phyloP scores from a whole-genome alignment of 92 coral and sea anemone species.

The Zoanthus sociatus region DNA sequence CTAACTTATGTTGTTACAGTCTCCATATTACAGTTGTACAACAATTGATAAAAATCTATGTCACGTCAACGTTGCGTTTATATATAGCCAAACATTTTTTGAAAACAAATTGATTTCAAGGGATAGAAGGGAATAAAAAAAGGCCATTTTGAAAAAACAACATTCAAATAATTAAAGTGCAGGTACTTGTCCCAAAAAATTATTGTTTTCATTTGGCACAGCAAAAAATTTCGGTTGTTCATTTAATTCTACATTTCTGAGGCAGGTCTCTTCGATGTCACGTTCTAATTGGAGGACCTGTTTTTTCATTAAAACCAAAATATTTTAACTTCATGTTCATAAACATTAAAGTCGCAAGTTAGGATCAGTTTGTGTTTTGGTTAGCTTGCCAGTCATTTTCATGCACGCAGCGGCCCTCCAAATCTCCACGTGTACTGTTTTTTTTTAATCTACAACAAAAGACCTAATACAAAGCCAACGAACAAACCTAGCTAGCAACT shows the following conservation, averaged over 20 bases:
- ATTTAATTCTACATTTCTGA: neutral
- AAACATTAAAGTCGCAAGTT: constrained; percentile 1
- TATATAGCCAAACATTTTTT: too few relatives aligned
- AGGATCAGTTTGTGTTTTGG: constrained; percentile 29
- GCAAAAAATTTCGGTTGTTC: neutral
- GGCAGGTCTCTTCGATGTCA: constrained; percentile 1
- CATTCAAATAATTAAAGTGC: neutral
- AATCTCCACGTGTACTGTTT: constrained; percentile 10
- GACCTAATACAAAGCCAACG: neutral
- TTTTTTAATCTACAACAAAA: constrained; percentile 9
- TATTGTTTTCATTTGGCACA: neutral
- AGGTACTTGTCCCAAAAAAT: constrained; percentile 1
- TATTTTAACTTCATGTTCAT: constrained; percentile 30
- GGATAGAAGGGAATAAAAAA: too few relatives aligned
- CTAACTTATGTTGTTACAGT: too few relatives aligned
- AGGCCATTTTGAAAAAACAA: too few relatives aligned
- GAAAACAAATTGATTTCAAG: too few relatives aligned
- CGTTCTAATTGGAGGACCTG: neutral
- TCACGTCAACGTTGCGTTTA: too few relatives aligned
- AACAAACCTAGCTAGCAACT: neutral
- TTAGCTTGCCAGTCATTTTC: constrained; percentile 25
- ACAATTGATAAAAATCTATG: too few relatives aligned
- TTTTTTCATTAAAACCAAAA: constrained; percentile 13
- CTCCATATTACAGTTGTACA: too few relatives aligned
- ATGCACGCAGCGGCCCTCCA: constrained; percentile 35